Conservation (phyloP, 2,888 invertebrate species). For the Synanthedon myopaeformis region DNA sequence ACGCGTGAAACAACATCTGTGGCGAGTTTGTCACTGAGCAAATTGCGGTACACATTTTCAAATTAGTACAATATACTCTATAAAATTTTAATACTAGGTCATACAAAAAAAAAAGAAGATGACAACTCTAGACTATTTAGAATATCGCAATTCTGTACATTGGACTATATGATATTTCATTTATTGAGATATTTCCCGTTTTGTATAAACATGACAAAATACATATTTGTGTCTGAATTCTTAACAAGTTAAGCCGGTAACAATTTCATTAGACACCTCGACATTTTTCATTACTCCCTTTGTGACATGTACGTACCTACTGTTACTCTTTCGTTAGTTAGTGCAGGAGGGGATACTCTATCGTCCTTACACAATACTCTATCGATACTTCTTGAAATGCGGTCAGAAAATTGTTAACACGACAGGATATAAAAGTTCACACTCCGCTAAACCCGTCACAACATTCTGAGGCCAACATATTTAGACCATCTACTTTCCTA, state of each 20-base stretch:
- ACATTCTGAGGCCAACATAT: constrained; percentile 2
- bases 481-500: constrained; percentile 25
- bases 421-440: neutral
- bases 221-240: constrained; percentile 56
- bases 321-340: constrained; percentile 20
- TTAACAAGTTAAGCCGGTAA: constrained; percentile 61
- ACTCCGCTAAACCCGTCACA: neutral
- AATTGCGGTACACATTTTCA: constrained; percentile 47
- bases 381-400: constrained; percentile 16
- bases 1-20: constrained; percentile 25
- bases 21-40: constrained; percentile 54
- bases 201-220: constrained; percentile 69
- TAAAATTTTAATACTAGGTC: constrained; percentile 49
- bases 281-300: constrained; percentile 54
- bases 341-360: constrained; percentile 22
- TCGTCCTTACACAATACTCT: constrained; percentile 24
- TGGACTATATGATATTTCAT: constrained; percentile 56
- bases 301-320: constrained; percentile 51
- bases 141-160: constrained; percentile 64
- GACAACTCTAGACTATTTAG: constrained; percentile 45
- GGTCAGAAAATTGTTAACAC: constrained; percentile 33
- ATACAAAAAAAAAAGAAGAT: constrained; percentile 47
- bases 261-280: constrained; percentile 54
- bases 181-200: constrained; percentile 56
- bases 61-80: constrained; percentile 40